These are phyloP conservation scores for Lemur catta DNA, from an alignment of 2,797 vertebrate genomes.

Conservation along the genomic window DNA sequence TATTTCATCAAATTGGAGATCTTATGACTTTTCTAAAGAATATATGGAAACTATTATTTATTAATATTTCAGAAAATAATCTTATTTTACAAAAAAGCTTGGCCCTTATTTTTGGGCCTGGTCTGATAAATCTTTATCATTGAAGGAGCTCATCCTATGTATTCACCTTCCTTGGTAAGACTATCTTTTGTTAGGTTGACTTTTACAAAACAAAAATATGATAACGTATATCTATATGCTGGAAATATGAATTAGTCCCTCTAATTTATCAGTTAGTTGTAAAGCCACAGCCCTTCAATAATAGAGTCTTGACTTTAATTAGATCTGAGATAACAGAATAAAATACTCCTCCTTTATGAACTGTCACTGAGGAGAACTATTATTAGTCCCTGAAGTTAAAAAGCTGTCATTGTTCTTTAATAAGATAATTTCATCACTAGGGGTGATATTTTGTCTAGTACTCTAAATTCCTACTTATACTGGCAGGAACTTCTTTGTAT, in stretches of 20 bases:
- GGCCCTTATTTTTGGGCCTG: background rate
- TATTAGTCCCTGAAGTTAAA: slow-evolving; percentile 13
- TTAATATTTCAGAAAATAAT: background rate
- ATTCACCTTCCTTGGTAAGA: background rate
- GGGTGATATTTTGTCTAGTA: slow-evolving; percentile 58
- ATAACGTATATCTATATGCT: background rate
- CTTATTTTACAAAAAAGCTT: background rate
- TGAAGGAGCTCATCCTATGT: background rate
- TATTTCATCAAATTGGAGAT: background rate
- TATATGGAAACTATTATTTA: background rate
- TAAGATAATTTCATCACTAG: slow-evolving; percentile 44
- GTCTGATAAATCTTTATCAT: background rate
- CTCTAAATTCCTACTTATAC: slow-evolving; percentile 39
- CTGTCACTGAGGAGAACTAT: background rate
- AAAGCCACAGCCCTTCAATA: background rate
- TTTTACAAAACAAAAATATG: slow-evolving; percentile 13
- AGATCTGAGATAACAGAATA: slow-evolving; percentile 19
- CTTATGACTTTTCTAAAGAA: background rate
- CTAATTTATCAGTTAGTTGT: background rate
- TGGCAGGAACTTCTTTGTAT: slow-evolving; percentile 56
- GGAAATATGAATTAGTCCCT: background rate
- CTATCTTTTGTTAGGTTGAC: background rate
- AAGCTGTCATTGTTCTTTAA: slow-evolving; percentile 46
- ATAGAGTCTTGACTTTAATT: background rate
- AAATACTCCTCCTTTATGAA: background rate